Base-by-base conservation (phyloP, 2,888 invertebrate species). In the Hermodice carunculata region DNA sequence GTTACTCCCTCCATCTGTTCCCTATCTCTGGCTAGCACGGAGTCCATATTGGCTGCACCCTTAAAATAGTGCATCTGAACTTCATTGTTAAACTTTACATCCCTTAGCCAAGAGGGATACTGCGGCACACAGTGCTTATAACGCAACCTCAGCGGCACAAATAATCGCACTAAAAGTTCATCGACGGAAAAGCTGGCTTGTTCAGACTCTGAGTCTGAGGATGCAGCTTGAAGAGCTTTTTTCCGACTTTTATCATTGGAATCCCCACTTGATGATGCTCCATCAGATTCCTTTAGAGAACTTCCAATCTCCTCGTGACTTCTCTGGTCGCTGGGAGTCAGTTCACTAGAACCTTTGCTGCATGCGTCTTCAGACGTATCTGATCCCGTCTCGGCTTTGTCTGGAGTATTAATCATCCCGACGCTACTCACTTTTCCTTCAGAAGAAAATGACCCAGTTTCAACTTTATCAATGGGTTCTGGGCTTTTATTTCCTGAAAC, bases 51-150 rank as follows among this genome's bases (percentile, higher is more conserved):
- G 75, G 89, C 90, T 0, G 89, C 85, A 1, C 86, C 76, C 54
- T 93, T 79, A 82, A 92, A 91, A 77, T 93, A 93, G 65, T 90
- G 89, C 81, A 91, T 92, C n/a, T 91, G 87, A 14, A 92, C 81
- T 54, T 92, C 91, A 0, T 91, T 88, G 0, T 91, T 91, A n/a
- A 91, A 86, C 40, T 88, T 86, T 0, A 91, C 90, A 56, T 90
- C 87, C 68, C 91, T 90, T 78, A 91, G 81, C 92, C 92, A 92
- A 0, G 91, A 90, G 0, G 92, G 91, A 52, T 61, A 69, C 31
- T 75, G 80, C 79, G 61, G 83, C 79, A 60, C 75, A 29, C 2
- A 32, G 14, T 4, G 5, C n/a, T 14, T 32, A 24, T 53, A 17
- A 14, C 1, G 32, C 19, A 51, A 28, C 17, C 17, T 51, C 37